Evolutionary conservation across 2,888 invertebrate species (phyloP), one percentile per base, ranked within the genome.

Genomic region (Euspilapteryx auroguttella): DNA sequence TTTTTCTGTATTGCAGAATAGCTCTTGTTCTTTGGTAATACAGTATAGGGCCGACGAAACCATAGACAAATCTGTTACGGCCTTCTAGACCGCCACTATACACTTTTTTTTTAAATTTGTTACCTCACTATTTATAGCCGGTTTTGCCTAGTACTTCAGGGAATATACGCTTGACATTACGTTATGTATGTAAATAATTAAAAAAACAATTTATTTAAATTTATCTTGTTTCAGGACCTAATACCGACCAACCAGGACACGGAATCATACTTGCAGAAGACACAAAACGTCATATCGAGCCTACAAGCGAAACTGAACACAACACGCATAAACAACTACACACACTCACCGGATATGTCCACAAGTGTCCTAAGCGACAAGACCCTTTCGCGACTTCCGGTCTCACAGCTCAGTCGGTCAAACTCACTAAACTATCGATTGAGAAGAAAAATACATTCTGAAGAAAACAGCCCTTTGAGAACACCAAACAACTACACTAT

Each of bases 221-320:
- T n/a, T n/a, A n/a, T n/a, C n/a, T 63, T 58, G 56, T 73, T 65
- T 17, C 68, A 78, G 78, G 77, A 76, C 32, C 55, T 76, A 22
- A 75, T 75, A 24, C 75, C 75, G 13, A 14, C 30, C n/a, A 40
- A 54, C 0, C 75, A 73, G 48, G 78, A 78, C 34, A 79, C 80
- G 1, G 80, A 79, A 39, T 55, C 78, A 1, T 81, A 81, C 37
- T 56, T 82, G 9, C 62, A 78, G 21, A 80, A 79, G 41, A 82
- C 81, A 1, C 81, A 82, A 43, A 80, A 79, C 39, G 80, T 79
- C 1, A 81, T 83, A 40, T 78, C 79, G 20, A 78, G 79, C 36
- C 61, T 83, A 12, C 81, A 82, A 55, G 80, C 81, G 21, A 77
- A 80, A 34, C 59, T 82, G 9, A 65, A 73, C 25, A 58, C 71